These are phyloP conservation scores for Procambarus clarkii DNA, from an alignment of 1,140 invertebrate genomes.

Conservation along the genomic window DNA sequence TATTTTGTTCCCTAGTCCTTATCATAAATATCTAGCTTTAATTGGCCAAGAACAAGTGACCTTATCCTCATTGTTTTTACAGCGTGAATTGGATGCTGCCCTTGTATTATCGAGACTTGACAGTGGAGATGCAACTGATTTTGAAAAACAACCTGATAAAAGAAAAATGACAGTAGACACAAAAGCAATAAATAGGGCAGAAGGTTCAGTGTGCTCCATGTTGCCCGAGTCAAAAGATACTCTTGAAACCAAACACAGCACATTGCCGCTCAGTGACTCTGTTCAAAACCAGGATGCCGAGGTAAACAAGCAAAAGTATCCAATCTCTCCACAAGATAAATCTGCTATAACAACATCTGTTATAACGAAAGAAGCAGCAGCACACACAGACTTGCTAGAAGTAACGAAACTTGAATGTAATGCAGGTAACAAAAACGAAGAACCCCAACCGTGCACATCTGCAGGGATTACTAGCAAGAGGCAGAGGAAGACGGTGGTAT, in stretches of 20 bases:
- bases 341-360: not conserved
- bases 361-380: too few species aligned
- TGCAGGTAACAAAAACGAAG: not conserved
- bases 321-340: not conserved
- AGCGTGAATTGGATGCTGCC: constrained; percentile 42
- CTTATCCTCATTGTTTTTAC: not conserved
- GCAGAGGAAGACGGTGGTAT: constrained; percentile 32
- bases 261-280: not conserved
- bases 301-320: not conserved
- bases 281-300: not conserved
- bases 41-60: too few species aligned
- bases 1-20: too few species aligned
- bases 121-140: not conserved
- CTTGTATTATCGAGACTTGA: constrained; percentile 27
- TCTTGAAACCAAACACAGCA: not conserved
- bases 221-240: not conserved
- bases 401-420: not conserved
- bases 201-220: not conserved
- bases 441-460: constrained; percentile 29
- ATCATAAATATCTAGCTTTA: too few species aligned
- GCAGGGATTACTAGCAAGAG: constrained; percentile 24
- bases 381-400: not conserved
- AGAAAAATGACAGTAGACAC: not conserved
- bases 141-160: not conserved
- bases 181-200: not conserved